phyloP scores from a whole-genome alignment of 2,797 vertebrate species.

The Poeciliopsis paucimaculata region DNA sequence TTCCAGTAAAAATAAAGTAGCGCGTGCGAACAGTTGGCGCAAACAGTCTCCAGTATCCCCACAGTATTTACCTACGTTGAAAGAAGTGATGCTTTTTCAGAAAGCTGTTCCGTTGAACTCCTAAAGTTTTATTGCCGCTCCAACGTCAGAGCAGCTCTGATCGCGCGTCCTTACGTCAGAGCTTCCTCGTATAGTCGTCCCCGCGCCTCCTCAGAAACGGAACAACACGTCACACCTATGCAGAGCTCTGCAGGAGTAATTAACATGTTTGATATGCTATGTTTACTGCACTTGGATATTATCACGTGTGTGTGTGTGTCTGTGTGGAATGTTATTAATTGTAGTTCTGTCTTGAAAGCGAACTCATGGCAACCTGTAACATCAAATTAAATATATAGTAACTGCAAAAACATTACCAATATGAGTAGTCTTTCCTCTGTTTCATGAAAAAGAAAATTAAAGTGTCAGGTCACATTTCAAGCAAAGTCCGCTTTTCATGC shows the following conservation, averaged over 20 bases:
- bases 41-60: background rate
- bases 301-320: background rate
- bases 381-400: background rate
- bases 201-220: background rate
- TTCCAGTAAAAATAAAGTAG: background rate
- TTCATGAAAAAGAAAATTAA: background rate
- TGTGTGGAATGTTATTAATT: background rate
- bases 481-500: slow-evolving; percentile 12
- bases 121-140: background rate
- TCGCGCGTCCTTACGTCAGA: background rate
- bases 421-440: background rate
- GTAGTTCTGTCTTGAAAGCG: background rate
- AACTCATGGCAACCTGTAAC: background rate
- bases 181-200: background rate
- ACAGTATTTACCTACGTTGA: background rate
- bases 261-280: background rate
- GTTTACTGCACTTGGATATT: background rate
- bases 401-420: background rate
- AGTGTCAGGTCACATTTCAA: slow-evolving; percentile 23
- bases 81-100: background rate
- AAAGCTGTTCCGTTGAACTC: background rate
- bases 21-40: background rate
- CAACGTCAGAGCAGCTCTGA: background rate
- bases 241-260: background rate
- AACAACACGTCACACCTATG: slow-evolving; percentile 1